Evolutionary conservation across 2,888 invertebrate species (phyloP).

Genomic region (Drosophila mimica): DNA sequence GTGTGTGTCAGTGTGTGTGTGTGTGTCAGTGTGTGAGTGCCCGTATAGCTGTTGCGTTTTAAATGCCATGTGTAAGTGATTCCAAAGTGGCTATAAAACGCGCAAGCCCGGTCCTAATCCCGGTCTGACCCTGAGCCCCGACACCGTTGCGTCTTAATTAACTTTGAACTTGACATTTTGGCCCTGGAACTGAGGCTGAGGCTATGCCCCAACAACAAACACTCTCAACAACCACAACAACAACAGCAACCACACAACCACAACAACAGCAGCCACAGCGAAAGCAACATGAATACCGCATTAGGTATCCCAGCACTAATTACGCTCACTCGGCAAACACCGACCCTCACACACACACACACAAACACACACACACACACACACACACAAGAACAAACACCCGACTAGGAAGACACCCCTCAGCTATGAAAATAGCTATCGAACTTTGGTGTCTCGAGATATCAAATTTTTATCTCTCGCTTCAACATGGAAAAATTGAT

Average conservation of each 20-base stretch:
- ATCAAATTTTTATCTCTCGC: neutral
- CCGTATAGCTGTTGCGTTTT: slow-evolving; percentile 48
- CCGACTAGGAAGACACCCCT: slow-evolving; percentile 5
- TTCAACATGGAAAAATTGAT: neutral
- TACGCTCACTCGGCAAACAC: slow-evolving; percentile 53
- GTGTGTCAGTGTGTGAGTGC: neutral
- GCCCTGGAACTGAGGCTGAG: slow-evolving; percentile 37
- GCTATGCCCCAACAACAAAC: slow-evolving; percentile 5
- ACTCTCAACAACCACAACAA: slow-evolving; percentile 33
- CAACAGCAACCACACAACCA: slow-evolving; percentile 36
- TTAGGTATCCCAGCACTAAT: slow-evolving; percentile 58
- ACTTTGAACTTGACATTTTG: slow-evolving; percentile 77
- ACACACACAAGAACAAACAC: neutral
- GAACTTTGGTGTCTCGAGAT: neutral
- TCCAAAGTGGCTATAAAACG: slow-evolving; percentile 66
- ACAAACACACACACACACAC: neutral
- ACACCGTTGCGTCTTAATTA: slow-evolving; percentile 60
- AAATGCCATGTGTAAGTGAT: slow-evolving; percentile 61
- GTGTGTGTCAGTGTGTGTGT: neutral
- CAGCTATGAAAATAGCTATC: neutral
- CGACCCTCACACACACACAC: slow-evolving; percentile 12
- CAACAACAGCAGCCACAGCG: neutral
- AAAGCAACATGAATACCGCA: slow-evolving; percentile 63
- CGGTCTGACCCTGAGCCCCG: slow-evolving; percentile 26
- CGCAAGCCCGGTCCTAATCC: slow-evolving; percentile 22